Evolutionary conservation across 2,797 vertebrate genomes (phyloP), one percentile per base, ranked within the genome.

Genomic region (Danio albolineatus): DNA sequence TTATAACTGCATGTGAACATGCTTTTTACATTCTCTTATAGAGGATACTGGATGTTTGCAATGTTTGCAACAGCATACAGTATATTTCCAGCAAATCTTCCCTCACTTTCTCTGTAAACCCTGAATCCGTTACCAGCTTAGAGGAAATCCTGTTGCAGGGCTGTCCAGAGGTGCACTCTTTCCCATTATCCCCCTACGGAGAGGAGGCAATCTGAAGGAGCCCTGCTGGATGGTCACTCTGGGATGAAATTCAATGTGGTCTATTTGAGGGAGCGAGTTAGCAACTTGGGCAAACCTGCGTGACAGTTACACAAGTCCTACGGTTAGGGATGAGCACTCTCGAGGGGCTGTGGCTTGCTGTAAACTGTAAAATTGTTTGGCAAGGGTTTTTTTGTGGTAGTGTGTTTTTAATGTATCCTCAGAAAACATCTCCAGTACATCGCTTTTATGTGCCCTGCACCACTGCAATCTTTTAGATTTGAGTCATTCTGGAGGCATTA

Each of bases 101-200:
- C n/a, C 60, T 21, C n/a, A 46, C 17, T 46, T 66, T 66, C 43
- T 66, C 41, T 65, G 13, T 46, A 65, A 65, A 65, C 17, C 41
- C 12, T 21, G n/a, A 46, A 6, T 46, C 62, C 44, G 43, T 66
- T 66, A 44, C 12, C 17, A 48, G 67, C 70, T 60, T 71, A 66
- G 41, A 44, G 12, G 12, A 46, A 46, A 66, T 80, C 60, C 19
- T 76, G 43, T 76, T 28, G 19, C 41, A 38, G 67, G 65, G 61
- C 41, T 74, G 6, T 57, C 53, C n/a, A 17, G 51, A 44, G 48
- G 14, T 28, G 48, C 14, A 19, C 53, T 41, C 41, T 69, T 81
- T 7, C 56, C 61, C 77, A 78, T 84, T 69, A 78, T 51, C 48
- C 44, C 38, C 74, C 74, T n/a, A 74, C 70, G 39, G 69, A 74